A percentile compares a stretch with the other conserved stretches of the same genome.
Evolutionary conservation across 1,140 invertebrate species (phyloP).

Genomic region (Saccostrea echinata): DNA sequence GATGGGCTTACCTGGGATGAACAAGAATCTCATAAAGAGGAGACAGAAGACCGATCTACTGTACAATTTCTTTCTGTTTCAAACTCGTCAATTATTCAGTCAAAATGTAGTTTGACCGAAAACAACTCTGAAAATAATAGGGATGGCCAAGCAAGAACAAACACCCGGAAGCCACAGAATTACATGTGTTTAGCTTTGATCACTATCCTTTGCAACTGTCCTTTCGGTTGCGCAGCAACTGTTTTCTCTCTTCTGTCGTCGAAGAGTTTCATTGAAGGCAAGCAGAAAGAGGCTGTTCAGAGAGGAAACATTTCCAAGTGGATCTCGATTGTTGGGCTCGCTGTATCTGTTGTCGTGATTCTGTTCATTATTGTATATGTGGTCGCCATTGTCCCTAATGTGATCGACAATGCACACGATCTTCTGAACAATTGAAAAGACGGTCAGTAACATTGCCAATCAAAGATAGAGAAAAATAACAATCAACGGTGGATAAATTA

Average conservation of each 20-base stretch:
- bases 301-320: constrained; percentile 8
- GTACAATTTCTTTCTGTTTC: background rate
- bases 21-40: background rate
- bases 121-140: background rate
- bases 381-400: constrained; percentile 2
- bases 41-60: background rate
- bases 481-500: too few species aligned
- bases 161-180: background rate
- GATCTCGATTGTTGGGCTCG: constrained; percentile 23
- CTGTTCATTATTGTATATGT: constrained; percentile 21
- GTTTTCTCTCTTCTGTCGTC: constrained; percentile 29
- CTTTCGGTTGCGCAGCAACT: constrained; percentile 20
- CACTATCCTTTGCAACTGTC: constrained; percentile 1
- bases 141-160: background rate
- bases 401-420: constrained; percentile 1
- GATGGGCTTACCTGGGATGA: background rate
- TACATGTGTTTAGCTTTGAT: background rate
- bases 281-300: background rate
- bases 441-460: too few species aligned
- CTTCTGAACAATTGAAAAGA: background rate
- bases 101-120: constrained; percentile 1
- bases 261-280: constrained; percentile 5
- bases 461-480: too few species aligned
- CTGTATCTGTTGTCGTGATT: constrained; percentile 15
- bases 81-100: constrained; percentile 5